Percentiles rank a stretch among this genome's conserved stretches.
These are phyloP conservation scores for Natrix natrix DNA, from an alignment of 2,797 vertebrate genomes.

Conservation along the genomic window DNA sequence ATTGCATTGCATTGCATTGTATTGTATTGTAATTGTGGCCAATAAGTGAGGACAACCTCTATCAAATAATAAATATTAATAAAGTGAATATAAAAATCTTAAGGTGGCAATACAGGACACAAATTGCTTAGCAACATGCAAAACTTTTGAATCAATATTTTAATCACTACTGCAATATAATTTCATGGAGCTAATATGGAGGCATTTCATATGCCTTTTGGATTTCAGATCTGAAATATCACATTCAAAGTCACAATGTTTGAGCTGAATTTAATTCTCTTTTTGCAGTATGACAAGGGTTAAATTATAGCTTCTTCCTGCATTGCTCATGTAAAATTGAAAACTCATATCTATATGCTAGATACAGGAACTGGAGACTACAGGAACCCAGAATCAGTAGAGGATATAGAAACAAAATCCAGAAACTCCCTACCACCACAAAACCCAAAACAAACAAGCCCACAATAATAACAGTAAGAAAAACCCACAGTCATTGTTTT, in stretches of 20 bases:
- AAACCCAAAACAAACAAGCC: background rate
- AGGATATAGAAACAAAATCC: background rate
- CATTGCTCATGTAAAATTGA: background rate
- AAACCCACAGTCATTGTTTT: background rate
- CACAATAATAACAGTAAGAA: background rate
- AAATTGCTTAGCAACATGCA: background rate
- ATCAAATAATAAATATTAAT: background rate
- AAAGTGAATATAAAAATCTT: background rate
- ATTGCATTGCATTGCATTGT: no score
- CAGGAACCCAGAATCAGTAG: background rate
- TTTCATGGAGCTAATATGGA: background rate
- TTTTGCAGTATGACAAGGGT: background rate
- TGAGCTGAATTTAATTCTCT: background rate
- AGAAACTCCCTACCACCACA: background rate
- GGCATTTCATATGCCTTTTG: background rate
- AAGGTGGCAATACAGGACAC: background rate
- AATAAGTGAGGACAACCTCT: background rate
- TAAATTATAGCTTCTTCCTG: background rate
- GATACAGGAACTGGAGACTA: background rate
- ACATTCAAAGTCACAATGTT: background rate
- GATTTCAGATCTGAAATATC: background rate
- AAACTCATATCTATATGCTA: background rate
- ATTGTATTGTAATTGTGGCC: background rate
- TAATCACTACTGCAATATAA: background rate
- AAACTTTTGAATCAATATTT: background rate